Conservation (phyloP, 1,140 invertebrate species). For the Diprion similis region DNA sequence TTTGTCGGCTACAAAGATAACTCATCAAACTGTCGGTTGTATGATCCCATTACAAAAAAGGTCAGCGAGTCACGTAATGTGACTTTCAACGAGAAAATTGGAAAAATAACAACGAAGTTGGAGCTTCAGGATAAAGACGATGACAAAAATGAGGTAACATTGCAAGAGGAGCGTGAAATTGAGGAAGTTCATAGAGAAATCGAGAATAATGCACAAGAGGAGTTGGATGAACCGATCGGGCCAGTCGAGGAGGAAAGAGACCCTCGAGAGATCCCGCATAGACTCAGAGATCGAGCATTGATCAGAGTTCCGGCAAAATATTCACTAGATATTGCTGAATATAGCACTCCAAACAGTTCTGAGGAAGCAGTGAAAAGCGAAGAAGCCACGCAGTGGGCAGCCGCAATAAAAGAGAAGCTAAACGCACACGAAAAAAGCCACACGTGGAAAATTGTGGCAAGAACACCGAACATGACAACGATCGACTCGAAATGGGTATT, state of each 20-base stretch:
- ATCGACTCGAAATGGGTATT: too few relatives aligned
- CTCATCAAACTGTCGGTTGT: constrained; percentile 37
- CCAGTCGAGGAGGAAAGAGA: too few relatives aligned
- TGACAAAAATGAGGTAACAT: too few relatives aligned
- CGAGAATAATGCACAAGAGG: too few relatives aligned
- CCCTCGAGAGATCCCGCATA: too few relatives aligned
- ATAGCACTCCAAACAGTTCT: constrained; percentile 2
- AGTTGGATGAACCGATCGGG: too few relatives aligned
- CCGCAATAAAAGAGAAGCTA: constrained; percentile 12
- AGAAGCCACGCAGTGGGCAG: constrained; percentile 21
- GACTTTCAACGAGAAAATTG: constrained; percentile 34
- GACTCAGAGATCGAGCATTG: not conserved
- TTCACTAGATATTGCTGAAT: constrained; percentile 19
- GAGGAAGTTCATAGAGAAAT: too few relatives aligned
- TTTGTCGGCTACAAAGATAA: constrained; percentile 24
- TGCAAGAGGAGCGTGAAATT: too few relatives aligned
- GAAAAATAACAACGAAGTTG: too few relatives aligned
- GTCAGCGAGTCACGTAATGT: constrained; percentile 37
- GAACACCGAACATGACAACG: too few relatives aligned
- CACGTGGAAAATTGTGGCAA: too few relatives aligned
- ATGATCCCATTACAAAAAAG: constrained; percentile 34
- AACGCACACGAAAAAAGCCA: too few relatives aligned
- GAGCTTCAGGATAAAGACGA: not conserved
- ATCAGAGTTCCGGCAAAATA: not conserved
- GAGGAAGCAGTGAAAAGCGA: constrained; percentile 13